Base-by-base conservation (phyloP, 53 echinoderm and acorn worm species). In the Stichopus horrens region DNA sequence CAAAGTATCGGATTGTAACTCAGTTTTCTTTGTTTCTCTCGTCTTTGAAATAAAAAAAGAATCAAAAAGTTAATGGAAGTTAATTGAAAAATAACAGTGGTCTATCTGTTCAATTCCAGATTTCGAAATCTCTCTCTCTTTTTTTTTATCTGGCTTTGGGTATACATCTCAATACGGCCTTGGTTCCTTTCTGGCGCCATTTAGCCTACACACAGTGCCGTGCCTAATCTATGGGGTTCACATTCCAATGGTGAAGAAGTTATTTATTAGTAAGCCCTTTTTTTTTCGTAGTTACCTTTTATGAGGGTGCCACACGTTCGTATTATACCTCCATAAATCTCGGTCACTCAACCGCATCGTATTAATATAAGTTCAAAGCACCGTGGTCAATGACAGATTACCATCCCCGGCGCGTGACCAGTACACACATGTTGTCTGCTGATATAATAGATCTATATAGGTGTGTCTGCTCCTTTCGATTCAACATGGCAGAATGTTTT, bases 121-220 rank as follows among this genome's bases (percentile, higher is more conserved):
- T 71, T 37, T 71, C n/a, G 71, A 71, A 71, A 71, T 71, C 71
- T 37, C 37, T 37, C 37, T 37, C 37, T 37, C 37, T 37, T 2
- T 37, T 37, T 37, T 37, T 37, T 37, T 37, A 71, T 20, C 71
- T 71, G 18, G 71, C 18, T 16, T 71, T 16, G 6, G 14, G 71
- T 63, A 63, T 63, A 16, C 63, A 63, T 18, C 14, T 71, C n/a
- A 18, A 7, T 20, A 18, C 19, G 71, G 71, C 71, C 71, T 71
- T 71, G 71, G 71, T 71, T 71, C 71, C 71, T 71, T 71, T 71
- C 56, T 81, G 81, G 81, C 81, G 81, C 81, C 81, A 58, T 54
- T 81, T 81, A 81, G 58, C 81, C 81, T 81, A 81, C 55, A 81
- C 81, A 56, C 81, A 81, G 81, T 81, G 58, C 81, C 81, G 81